Evolutionary conservation across 2,888 invertebrate species (phyloP), one percentile per base, ranked within the genome.

Genomic region (Allygus modestus): DNA sequence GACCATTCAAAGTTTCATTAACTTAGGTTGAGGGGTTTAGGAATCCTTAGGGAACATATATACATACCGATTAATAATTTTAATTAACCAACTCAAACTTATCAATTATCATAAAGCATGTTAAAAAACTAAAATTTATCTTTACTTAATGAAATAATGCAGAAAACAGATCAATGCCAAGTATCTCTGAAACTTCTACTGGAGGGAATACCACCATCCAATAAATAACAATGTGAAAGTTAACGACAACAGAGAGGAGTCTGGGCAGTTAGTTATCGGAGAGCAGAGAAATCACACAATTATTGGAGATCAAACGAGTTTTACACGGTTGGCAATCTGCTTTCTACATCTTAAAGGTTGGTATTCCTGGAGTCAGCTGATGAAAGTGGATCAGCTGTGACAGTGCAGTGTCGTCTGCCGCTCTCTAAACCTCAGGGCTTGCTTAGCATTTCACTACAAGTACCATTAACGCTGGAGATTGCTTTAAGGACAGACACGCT

Each of bases 331-430:
- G 77, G 41, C 46, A 77, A 43, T 28, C 46, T 17, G 51, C 77
- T 77, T 77, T 77, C 77, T 77, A 77, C 77, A 77, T 17, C 46
- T 37, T n/a, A 33, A 37, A 9, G 1, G 23, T 73, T 43, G 23
- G 51, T 51, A 46, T 51, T 77, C 77, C 28, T 20, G 7, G 26
- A 77, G 77, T 77, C 51, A 26, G 28, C 28, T 77, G 77, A n/a
- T 46, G 77, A 46, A 77, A 77, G 46, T 43, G 46, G 77, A 28
- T 46, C 28, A 28, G 28, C 46, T 46, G 46, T 46, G 77, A 77
- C 77, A 93, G 95, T 65, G 23, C 23, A 65, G 28, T 28, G 65
- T 65, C 65, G 65, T 65, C 65, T 65, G 31, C 65, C 20, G 17
- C 65, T 65, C 65, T 65, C 65, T 65, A 28, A 15, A 31, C 65